Percentiles rank a stretch among this genome's conserved stretches.
phyloP scores from a whole-genome alignment of 2,888 invertebrate species.

The Nemapogon koenigi region DNA sequence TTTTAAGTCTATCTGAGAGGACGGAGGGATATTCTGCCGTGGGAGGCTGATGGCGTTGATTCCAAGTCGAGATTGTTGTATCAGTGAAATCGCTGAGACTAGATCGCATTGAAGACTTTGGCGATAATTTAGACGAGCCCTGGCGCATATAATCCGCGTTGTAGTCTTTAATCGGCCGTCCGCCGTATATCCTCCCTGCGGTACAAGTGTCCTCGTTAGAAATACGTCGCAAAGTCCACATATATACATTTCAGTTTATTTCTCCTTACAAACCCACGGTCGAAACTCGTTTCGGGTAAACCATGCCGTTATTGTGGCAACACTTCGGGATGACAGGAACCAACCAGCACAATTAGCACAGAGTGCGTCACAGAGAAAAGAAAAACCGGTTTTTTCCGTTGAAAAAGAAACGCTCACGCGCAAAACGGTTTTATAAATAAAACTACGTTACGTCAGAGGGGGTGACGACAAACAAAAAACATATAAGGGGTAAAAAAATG shows the following conservation, averaged over 20 bases:
- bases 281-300: constrained; percentile 15
- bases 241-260: constrained; percentile 66
- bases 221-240: too few relatives aligned
- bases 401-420: not conserved
- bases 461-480: constrained; percentile 7
- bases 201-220: constrained; percentile 18
- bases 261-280: constrained; percentile 25
- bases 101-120: constrained; percentile 51
- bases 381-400: not conserved
- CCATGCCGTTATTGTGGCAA: constrained; percentile 40
- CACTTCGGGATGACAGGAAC: constrained; percentile 17
- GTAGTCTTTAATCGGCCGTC: constrained; percentile 53
- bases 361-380: constrained; percentile 20
- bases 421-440: not conserved
- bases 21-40: constrained; percentile 49
- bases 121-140: constrained; percentile 37
- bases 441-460: not conserved
- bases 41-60: constrained; percentile 38
- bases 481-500: not conserved
- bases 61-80: constrained; percentile 57
- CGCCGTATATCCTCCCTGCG: constrained; percentile 48
- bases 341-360: constrained; percentile 45
- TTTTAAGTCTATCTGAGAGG: constrained; percentile 45
- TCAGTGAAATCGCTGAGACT: constrained; percentile 60
- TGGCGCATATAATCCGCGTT: constrained; percentile 42